Conservation (phyloP, 2,113 vertebrate species). For the Sinocyclocheilus anshuiensis region DNA sequence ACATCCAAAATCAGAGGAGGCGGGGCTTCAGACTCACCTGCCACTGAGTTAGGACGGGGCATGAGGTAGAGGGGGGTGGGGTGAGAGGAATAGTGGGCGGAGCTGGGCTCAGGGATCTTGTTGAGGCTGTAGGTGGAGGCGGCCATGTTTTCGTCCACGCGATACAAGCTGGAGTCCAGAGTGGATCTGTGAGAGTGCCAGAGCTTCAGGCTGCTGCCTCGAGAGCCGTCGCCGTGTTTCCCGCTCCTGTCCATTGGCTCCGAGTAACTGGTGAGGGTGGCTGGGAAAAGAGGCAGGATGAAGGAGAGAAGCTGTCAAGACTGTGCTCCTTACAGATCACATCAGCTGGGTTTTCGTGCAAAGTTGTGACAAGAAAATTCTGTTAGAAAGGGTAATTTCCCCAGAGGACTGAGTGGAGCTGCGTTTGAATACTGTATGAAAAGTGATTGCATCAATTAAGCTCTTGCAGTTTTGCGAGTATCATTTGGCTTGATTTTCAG, state of each 20-base stretch:
- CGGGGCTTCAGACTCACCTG: slow-evolving; percentile 82
- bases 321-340: no score
- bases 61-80: slow-evolving; percentile 98
- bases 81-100: slow-evolving; percentile 91
- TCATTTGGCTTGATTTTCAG: not conserved
- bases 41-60: slow-evolving; percentile 98
- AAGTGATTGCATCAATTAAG: not conserved
- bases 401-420: not conserved
- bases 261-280: slow-evolving; percentile 96
- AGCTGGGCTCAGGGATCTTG: slow-evolving; percentile 94
- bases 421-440: not conserved
- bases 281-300: slow-evolving; percentile 64
- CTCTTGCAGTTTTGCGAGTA: not conserved
- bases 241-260: slow-evolving; percentile 91
- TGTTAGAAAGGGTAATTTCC: not conserved
- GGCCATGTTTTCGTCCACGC: slow-evolving; percentile 96
- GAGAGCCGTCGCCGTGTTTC: slow-evolving; percentile 88
- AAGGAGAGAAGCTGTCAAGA: not conserved
- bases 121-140: slow-evolving; percentile 98
- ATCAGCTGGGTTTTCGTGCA: no score
- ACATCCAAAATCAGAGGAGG: not conserved
- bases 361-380: no score
- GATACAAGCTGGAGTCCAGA: slow-evolving; percentile 95
- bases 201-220: slow-evolving; percentile 91
- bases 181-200: slow-evolving; percentile 97